Conservation (phyloP, 2,113 vertebrate genomes). For the Proteles cristata region DNA sequence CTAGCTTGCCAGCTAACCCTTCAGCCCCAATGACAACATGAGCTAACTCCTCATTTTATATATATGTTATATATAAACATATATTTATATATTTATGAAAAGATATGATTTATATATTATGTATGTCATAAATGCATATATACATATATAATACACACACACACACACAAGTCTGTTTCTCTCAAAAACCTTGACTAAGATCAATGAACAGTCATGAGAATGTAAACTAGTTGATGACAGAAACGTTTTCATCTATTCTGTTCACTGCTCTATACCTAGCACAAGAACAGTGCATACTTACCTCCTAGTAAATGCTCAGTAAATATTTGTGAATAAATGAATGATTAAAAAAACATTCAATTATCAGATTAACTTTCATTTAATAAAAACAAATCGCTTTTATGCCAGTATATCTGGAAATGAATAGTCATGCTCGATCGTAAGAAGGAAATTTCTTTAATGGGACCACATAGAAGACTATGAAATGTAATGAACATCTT, state of each 20-base stretch:
- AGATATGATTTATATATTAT: not conserved
- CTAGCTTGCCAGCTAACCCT: not conserved
- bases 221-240: not conserved
- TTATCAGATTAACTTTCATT: not conserved
- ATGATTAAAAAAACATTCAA: not conserved
- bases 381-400: not conserved
- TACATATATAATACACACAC: not conserved
- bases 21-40: not conserved
- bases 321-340: not conserved
- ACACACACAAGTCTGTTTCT: not conserved
- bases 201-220: not conserved
- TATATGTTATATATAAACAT: not conserved
- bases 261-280: not conserved
- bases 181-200: not conserved
- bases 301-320: not conserved
- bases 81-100: not conserved
- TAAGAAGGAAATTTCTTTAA: not conserved
- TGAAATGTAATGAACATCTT: not conserved
- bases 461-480: not conserved
- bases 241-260: not conserved
- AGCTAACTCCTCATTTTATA: not conserved
- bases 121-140: not conserved
- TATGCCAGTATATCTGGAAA: not conserved
- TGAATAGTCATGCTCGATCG: not conserved
- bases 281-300: not conserved